Evolutionary conservation across 2,113 vertebrate genomes (phyloP).

Genomic region (Gasterosteus nipponicus): DNA sequence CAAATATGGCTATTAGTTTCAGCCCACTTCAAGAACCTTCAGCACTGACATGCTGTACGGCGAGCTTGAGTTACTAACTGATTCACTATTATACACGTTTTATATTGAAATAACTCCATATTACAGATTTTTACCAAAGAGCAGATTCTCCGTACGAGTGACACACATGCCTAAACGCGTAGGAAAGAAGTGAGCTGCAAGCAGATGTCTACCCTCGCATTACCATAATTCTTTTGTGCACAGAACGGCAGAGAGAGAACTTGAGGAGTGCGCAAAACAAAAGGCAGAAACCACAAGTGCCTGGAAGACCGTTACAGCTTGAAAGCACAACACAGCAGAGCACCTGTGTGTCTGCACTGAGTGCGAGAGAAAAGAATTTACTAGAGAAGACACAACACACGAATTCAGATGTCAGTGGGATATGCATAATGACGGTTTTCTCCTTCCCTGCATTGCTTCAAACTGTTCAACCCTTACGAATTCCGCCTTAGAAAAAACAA

Average conservation of each 20-base stretch:
- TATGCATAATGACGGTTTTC: conserved; percentile 29
- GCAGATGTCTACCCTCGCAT: conserved; percentile 78
- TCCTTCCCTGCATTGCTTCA: conserved; percentile 14
- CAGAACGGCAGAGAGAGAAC: conserved; percentile 62
- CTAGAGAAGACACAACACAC: conserved; percentile 48
- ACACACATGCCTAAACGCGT: conserved; percentile 45
- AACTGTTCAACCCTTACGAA: conserved; percentile 38
- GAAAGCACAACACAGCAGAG: conserved; percentile 77
- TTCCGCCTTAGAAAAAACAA: conserved; percentile 55
- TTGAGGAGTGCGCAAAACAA: conserved; percentile 75
- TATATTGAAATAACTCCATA: conserved; percentile 1
- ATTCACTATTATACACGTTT: conserved; percentile 40
- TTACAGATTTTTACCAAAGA: conserved; percentile 43
- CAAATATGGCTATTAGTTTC: conserved; percentile 15
- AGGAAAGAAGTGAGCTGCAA: conserved; percentile 55
- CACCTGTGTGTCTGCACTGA: conserved; percentile 79
- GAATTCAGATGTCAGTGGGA: conserved; percentile 56
- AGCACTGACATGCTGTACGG: conserved; percentile 10
- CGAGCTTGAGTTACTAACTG: conserved; percentile 34
- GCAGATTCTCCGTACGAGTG: conserved; percentile 23
- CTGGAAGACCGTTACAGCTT: conserved; percentile 78
- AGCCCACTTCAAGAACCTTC: conserved; percentile 24
- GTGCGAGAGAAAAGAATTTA: conserved; percentile 54
- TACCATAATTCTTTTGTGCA: conserved; percentile 79
- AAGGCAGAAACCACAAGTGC: conserved; percentile 79